A percentile compares a stretch with the other conserved stretches of the same genome.
phyloP scores from a whole-genome alignment of 2,113 vertebrate genomes.

The Sturnira hondurensis region DNA sequence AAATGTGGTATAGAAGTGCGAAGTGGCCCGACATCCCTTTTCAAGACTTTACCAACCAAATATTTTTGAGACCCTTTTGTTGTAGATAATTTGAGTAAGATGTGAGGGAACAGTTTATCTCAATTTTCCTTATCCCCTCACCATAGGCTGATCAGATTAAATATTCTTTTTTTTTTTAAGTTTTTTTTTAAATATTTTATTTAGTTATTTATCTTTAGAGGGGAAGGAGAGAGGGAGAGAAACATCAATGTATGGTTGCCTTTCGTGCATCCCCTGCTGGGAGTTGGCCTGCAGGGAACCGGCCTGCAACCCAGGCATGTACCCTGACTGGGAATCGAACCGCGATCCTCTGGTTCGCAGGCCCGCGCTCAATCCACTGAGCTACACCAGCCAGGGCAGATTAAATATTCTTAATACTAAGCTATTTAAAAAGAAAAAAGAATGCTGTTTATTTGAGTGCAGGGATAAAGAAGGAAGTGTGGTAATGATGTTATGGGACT shows the following conservation, averaged over 20 bases:
- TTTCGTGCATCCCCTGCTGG: too few relatives aligned
- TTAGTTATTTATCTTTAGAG: too few relatives aligned
- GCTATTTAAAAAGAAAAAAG: neutral
- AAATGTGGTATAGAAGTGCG: neutral
- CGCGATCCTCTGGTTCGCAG: too few relatives aligned
- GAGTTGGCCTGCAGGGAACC: too few relatives aligned
- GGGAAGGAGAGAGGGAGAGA: too few relatives aligned
- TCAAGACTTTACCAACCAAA: neutral
- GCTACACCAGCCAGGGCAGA: too few relatives aligned
- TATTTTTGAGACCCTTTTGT: slow-evolving; percentile 30
- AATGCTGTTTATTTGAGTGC: neutral
- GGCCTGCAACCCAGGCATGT: too few relatives aligned
- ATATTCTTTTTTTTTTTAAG: too few relatives aligned
- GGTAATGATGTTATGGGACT: neutral
- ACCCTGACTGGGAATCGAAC: too few relatives aligned
- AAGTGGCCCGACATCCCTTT: neutral
- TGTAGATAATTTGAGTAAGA: neutral
- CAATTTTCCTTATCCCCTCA: neutral
- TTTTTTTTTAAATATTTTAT: too few relatives aligned
- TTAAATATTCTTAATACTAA: slow-evolving; percentile 27
- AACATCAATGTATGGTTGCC: too few relatives aligned
- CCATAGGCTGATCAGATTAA: neutral
- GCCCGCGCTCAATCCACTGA: too few relatives aligned
- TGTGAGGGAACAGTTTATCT: neutral
- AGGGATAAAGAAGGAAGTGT: neutral